phyloP scores from a whole-genome alignment of 2,113 vertebrate species.

The Cynopterus brachyotis region DNA sequence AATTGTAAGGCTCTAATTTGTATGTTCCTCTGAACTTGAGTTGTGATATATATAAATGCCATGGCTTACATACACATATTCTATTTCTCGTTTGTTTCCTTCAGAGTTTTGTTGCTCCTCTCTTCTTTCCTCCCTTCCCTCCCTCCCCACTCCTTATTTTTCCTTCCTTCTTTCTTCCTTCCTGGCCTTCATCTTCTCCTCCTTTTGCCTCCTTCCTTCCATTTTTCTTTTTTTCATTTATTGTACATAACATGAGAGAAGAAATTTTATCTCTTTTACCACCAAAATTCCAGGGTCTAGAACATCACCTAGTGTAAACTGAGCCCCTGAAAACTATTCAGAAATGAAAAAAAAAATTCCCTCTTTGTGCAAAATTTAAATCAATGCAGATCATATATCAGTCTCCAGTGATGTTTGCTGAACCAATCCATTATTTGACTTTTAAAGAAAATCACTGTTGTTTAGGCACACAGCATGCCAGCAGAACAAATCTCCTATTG shows the following conservation, averaged over 20 bases:
- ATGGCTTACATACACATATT: not conserved
- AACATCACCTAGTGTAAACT: not conserved
- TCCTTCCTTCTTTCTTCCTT: not conserved
- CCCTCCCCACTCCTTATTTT: not conserved
- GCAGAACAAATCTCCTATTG: not conserved
- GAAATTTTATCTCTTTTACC: not conserved
- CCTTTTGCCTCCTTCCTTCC: too few species aligned
- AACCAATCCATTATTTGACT: not conserved
- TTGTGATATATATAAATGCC: not conserved
- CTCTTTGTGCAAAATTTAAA: not conserved
- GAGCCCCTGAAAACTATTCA: not conserved
- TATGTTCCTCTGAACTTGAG: not conserved
- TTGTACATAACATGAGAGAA: not conserved
- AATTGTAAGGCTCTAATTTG: not conserved
- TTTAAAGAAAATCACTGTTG: not conserved
- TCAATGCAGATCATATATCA: not conserved
- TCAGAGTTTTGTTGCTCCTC: not conserved
- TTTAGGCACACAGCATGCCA: not conserved
- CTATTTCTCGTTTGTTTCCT: not conserved
- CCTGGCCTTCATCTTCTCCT: fast-evolving
- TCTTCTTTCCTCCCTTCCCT: not conserved
- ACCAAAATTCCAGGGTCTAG: not conserved
- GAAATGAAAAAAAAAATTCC: not conserved
- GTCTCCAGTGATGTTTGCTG: not conserved
- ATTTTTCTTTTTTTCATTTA: not conserved